These are phyloP conservation scores for Pygoscelis antarcticus DNA, from an alignment of 2,113 vertebrate genomes.

Conservation along the genomic window DNA sequence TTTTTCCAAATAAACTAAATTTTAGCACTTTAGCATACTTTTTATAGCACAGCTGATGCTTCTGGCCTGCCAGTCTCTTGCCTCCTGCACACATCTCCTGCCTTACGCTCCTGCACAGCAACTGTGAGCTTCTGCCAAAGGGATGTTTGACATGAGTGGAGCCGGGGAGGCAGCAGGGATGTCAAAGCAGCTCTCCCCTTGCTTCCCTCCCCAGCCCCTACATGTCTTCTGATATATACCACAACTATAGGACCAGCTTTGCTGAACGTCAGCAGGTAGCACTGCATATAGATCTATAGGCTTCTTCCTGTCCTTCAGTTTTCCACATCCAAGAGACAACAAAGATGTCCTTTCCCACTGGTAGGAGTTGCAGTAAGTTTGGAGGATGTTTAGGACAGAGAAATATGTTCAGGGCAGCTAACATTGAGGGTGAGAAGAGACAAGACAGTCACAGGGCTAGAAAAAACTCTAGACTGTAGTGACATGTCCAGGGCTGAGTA, in stretches of 20 bases:
- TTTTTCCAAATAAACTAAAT: background rate
- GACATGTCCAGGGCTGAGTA: background rate
- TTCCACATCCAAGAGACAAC: fast-evolving
- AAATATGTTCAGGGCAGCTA: background rate
- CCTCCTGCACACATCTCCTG: background rate
- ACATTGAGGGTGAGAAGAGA: background rate
- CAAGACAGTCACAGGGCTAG: background rate
- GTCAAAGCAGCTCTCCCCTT: background rate
- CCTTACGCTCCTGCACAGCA: background rate
- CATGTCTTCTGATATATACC: fast-evolving
- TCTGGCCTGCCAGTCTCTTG: background rate
- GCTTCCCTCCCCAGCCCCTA: fast-evolving
- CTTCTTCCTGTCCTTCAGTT: background rate
- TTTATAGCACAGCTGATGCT: conserved; percentile 29
- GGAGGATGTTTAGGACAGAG: background rate
- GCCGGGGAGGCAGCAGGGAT: background rate
- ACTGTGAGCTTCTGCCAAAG: background rate
- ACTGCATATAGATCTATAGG: background rate
- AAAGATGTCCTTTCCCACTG: background rate
- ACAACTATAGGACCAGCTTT: background rate
- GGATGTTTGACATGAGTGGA: background rate
- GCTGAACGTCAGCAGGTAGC: background rate
- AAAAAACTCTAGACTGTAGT: background rate
- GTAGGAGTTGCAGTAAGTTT: background rate
- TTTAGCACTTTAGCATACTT: background rate